Percentiles rank a stretch among this genome's conserved stretches.
phyloP scores from a whole-genome alignment of 2,888 invertebrate genomes.

The Aromia moschata region DNA sequence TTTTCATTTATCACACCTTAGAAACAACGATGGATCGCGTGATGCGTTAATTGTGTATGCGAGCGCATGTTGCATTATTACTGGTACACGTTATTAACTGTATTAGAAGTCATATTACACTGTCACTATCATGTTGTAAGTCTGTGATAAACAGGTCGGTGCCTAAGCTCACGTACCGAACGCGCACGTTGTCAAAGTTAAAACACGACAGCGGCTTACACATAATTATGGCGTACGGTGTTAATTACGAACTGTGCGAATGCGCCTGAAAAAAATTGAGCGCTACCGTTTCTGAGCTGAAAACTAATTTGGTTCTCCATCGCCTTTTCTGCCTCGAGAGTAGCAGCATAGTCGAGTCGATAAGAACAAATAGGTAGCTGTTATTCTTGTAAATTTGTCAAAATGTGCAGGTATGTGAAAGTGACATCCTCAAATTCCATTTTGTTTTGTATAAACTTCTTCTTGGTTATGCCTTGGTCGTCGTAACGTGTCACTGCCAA shows the following conservation, averaged over 20 bases:
- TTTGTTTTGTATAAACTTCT: no score
- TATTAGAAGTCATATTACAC: conserved; percentile 39
- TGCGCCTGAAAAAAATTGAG: background rate
- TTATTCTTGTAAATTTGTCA: no score
- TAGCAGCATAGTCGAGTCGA: no score
- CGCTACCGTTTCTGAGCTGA: no score
- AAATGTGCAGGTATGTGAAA: no score
- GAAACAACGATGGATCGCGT: conserved; percentile 30
- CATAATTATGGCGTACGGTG: background rate
- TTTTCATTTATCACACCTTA: background rate
- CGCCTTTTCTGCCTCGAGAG: no score
- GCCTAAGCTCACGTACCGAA: conserved; percentile 22
- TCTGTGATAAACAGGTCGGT: conserved; percentile 35
- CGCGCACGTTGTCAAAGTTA: conserved; percentile 10
- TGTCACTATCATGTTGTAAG: conserved; percentile 35
- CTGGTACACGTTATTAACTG: conserved; percentile 37
- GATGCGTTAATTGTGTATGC: conserved; percentile 43
- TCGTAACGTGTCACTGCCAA: no score
- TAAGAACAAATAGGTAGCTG: no score
- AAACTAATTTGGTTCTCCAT: no score
- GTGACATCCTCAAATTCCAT: no score
- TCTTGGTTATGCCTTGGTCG: no score
- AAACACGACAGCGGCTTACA: conserved; percentile 10
- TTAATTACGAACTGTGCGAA: background rate
- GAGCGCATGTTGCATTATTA: conserved; percentile 41